Percentiles rank a stretch among this genome's conserved stretches.
Conservation (phyloP, 2,113 vertebrate genomes). For the Nothoprocta pentlandii region DNA sequence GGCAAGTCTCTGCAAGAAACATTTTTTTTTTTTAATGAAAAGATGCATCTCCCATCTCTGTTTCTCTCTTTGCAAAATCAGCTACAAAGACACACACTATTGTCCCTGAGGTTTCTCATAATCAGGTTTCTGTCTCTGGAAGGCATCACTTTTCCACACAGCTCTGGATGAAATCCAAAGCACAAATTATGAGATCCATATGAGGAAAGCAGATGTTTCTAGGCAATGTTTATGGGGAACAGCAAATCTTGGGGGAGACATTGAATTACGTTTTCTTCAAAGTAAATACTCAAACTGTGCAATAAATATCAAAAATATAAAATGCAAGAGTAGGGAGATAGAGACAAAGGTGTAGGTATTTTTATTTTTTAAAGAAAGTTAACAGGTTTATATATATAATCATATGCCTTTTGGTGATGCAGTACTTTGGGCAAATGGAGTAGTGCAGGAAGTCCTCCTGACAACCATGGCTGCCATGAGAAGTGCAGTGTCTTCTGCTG, state of each 20-base stretch:
- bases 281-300: slow-evolving; percentile 23
- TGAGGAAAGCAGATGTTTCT: slow-evolving; percentile 70
- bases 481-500: neutral
- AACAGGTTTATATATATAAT: neutral
- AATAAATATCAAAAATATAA: slow-evolving; percentile 32
- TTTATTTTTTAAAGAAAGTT: neutral
- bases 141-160: slow-evolving; percentile 64
- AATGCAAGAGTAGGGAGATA: neutral
- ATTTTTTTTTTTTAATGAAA: neutral
- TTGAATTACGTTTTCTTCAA: slow-evolving; percentile 50
- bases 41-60: neutral
- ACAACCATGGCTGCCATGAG: rapidly evolving
- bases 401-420: neutral
- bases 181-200: slow-evolving; percentile 66
- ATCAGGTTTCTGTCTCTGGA: slow-evolving; percentile 68
- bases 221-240: slow-evolving; percentile 57
- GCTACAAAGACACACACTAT: slow-evolving; percentile 36
- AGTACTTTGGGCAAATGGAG: rapidly evolving
- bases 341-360: neutral
- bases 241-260: slow-evolving; percentile 55
- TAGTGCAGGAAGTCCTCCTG: neutral
- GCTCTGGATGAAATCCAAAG: slow-evolving; percentile 63
- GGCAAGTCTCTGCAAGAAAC: neutral
- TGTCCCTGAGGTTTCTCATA: slow-evolving; percentile 56
- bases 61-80: slow-evolving; percentile 37